Percentiles rank a stretch among this genome's conserved stretches.
These are phyloP conservation scores for Austrolebias charrua DNA, from an alignment of 2,797 vertebrate species.

Conservation along the genomic window DNA sequence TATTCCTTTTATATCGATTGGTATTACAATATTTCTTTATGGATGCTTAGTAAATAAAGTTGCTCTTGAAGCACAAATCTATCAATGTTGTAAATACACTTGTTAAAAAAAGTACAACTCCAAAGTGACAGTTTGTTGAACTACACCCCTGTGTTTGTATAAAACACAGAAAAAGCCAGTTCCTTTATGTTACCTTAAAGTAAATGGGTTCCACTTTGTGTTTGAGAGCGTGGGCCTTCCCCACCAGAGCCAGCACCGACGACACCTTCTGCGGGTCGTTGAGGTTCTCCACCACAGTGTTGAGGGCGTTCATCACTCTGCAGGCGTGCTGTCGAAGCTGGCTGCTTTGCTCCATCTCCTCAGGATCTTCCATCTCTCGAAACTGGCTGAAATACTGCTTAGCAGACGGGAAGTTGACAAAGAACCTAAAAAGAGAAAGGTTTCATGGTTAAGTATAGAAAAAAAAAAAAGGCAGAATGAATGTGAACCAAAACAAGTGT, in stretches of 20 bases:
- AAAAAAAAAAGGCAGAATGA: neutral
- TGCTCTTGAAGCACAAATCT: too few relatives aligned
- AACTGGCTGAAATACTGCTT: constrained; percentile 99
- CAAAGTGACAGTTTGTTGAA: too few relatives aligned
- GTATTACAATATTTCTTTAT: too few relatives aligned
- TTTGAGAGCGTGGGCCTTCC: constrained; percentile 94
- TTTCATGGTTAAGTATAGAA: neutral
- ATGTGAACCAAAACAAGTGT: too few relatives aligned
- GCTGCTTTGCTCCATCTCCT: constrained; percentile 92
- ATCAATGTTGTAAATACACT: too few relatives aligned
- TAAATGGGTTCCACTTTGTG: constrained; percentile 97
- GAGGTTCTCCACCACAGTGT: constrained; percentile 93
- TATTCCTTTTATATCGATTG: too few relatives aligned
- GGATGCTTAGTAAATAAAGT: too few relatives aligned
- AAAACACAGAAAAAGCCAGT: too few relatives aligned
- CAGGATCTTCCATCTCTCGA: constrained; percentile 90
- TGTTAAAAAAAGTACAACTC: too few relatives aligned
- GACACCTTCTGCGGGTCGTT: constrained; percentile 92
- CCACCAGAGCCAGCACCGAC: constrained; percentile 89
- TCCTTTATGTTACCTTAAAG: constrained; percentile 85
- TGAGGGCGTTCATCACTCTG: constrained; percentile 94
- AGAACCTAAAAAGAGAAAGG: constrained; percentile 81
- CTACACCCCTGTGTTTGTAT: neutral
- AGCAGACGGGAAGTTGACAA: constrained; percentile 93
- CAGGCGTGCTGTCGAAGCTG: constrained; percentile 92